Evolutionary conservation across 2,113 vertebrate species (phyloP), one percentile per base, ranked within the genome.

Genomic region (Ardeotis arabs): DNA sequence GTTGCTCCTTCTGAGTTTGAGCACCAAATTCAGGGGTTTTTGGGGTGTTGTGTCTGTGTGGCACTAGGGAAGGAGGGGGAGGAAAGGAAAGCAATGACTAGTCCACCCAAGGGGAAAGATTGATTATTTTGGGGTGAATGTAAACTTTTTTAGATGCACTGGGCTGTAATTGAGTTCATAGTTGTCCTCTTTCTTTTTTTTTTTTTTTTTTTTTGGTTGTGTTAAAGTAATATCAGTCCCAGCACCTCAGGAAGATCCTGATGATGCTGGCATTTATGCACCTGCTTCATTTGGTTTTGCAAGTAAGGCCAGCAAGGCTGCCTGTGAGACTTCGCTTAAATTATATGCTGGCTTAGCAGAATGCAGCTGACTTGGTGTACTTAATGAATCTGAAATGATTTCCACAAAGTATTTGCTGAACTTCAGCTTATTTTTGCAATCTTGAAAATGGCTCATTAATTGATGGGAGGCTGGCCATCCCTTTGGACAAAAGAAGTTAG

Each of bases 331-430:
- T 63, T 23, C 25, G 4, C 58, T 64, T 6, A 17, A n/a, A 68
- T 17, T 8, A 89, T 33, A 31, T 95, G 94, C 95, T 95, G 95
- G 63, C 50, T 12, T 39, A 52, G 90, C 95, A 90, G 28, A 87
- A 66, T 58, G 4, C 9, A 91, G 45, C 90, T 85, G 56, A 19
- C 41, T 70, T 7, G 3, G 39, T 58, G 53, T n/a, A 16, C 75
- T 70, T 90, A 88, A 95, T 95, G 75, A 96, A 47, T 95, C 82
- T 74, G 9, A 88, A 92, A 55, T 67, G 25, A 52, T 90, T 92
- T 25, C 87, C 79, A 63, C 3, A 1, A 39, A 63, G 7, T 3
- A 50, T 86, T 91, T 94, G 83, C 83, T 94, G 90, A 97, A 59
- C 6, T 55, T 87, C 90, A 93, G 79, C 88, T 90, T 35, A 6